A percentile compares a stretch with the other conserved stretches of the same genome.
phyloP scores from a whole-genome alignment of 2,888 invertebrate species.

The Itoplectis maculator region DNA sequence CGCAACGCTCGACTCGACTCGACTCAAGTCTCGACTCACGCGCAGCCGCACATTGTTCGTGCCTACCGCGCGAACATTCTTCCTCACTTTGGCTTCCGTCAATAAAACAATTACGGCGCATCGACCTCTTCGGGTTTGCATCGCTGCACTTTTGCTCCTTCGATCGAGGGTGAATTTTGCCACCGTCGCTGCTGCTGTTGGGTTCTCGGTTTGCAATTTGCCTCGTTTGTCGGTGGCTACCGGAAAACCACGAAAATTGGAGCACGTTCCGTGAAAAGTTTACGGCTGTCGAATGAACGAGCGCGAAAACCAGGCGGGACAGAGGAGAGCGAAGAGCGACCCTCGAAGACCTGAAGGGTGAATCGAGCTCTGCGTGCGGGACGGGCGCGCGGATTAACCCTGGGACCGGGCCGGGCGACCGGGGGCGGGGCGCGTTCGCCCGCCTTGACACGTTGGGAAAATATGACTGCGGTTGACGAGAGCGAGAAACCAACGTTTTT shows the following conservation, averaged over 20 bases:
- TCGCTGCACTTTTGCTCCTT: neutral
- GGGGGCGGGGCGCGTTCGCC: constrained; percentile 42
- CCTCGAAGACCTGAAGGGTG: too few relatives aligned
- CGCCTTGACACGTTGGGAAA: constrained; percentile 57
- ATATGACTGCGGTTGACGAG: constrained; percentile 59
- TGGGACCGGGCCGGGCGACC: neutral
- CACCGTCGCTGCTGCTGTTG: too few relatives aligned
- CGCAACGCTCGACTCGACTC: too few relatives aligned
- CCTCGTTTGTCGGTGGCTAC: neutral
- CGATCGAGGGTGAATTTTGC: neutral
- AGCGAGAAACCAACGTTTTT: constrained; percentile 43
- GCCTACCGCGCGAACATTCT: constrained; percentile 29
- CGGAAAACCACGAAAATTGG: constrained; percentile 53
- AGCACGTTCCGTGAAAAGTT: constrained; percentile 51
- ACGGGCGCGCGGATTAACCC: constrained; percentile 53
- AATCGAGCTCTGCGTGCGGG: too few relatives aligned
- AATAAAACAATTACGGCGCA: constrained; percentile 49
- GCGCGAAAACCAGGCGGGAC: too few relatives aligned
- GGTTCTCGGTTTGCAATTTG: neutral
- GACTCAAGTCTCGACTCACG: too few relatives aligned
- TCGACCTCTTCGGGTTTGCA: neutral
- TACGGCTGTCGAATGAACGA: constrained; percentile 38
- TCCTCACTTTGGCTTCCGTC: constrained; percentile 30
- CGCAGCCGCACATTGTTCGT: constrained; percentile 36
- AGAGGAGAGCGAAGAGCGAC: too few relatives aligned